Base-by-base conservation (phyloP, 2,797 vertebrate genomes). In the Thunnus albacares region DNA sequence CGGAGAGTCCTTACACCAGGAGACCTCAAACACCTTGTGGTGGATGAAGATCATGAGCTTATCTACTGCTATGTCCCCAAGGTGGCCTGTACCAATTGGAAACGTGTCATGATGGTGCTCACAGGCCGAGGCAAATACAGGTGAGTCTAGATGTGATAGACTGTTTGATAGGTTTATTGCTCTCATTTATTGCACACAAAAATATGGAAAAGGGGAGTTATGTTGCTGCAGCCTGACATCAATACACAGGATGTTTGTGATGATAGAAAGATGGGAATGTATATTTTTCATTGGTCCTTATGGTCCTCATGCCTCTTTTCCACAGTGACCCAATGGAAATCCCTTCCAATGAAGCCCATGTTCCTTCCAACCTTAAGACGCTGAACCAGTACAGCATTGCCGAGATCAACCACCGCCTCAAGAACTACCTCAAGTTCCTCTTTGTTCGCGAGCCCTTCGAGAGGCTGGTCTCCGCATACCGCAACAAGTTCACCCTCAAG, bases 31-130 rank as follows among this genome's bases (percentile, higher is more conserved):
- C 98, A 99, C 83, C 93, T 99, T 10, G 97, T 99, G 1, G 98
- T 99, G 88, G 98, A 99, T 3, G 98, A 99, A 86, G 97, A 98
- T 66, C 98, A 99, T 4, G 97, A 97, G 87, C 96, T 99, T 83
- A 98, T 99, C 94, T 99, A 99, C 87, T 99, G 98, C 93, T 99
- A 99, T 0, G 98, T 99, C 55, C 98, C 98, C 83, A 99, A 99
- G 92, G 98, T 99, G 92, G 98, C 98, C 47, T 99, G 98, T 74
- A 99, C 98, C 92, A 99, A 99, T 95, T 99, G 98, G 98, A 99
- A 99, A 90, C 96, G 98, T 13, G 97, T 99, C 78, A 99, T 99
- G 98, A 99, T 99, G 98, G 98, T 99, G 22, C 96, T 99, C 72
- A 97, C 95, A 0, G 97, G 98, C 7, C 95, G 94, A 6, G 98